These are phyloP conservation scores for Pollenia amentaria DNA, from an alignment of 2,888 invertebrate species.

Conservation along the genomic window DNA sequence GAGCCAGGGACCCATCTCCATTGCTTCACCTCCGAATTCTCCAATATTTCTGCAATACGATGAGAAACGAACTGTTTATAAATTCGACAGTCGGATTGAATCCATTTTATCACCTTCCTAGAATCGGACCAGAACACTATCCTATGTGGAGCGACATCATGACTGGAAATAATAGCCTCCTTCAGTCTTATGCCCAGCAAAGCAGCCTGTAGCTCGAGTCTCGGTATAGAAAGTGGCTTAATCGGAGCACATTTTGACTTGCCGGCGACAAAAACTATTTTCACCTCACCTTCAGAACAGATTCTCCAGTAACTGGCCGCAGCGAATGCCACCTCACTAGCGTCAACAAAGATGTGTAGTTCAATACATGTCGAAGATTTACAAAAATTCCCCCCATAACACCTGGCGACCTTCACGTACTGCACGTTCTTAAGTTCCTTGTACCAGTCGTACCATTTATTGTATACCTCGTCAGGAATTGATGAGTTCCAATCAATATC, in stretches of 20 bases:
- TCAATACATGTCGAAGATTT: background rate
- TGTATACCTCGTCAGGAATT: conserved; percentile 6
- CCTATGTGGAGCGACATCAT: background rate
- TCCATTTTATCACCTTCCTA: conserved; percentile 18
- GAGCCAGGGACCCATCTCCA: conserved; percentile 21
- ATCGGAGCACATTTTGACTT: conserved; percentile 19
- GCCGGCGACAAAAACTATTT: background rate
- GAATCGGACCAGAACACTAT: conserved; percentile 16
- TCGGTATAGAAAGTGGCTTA: background rate
- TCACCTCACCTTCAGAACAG: background rate
- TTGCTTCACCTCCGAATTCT: background rate
- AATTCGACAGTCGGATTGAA: background rate
- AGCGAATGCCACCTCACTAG: conserved; percentile 12
- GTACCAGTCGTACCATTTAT: conserved; percentile 12
- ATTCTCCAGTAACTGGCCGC: conserved; percentile 36
- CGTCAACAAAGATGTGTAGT: conserved; percentile 23
- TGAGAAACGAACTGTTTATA: conserved; percentile 34
- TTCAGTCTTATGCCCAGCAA: background rate
- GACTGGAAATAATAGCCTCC: conserved; percentile 3
- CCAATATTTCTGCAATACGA: conserved; percentile 9
- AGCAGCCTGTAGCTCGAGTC: conserved; percentile 1
- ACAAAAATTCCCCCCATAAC: background rate
- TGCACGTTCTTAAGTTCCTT: conserved; percentile 2
- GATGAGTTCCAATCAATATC: conserved; percentile 3
- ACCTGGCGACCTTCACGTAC: background rate